These are phyloP conservation scores for Myiagra hebetior DNA, from an alignment of 2,113 vertebrate species.

Conservation along the genomic window DNA sequence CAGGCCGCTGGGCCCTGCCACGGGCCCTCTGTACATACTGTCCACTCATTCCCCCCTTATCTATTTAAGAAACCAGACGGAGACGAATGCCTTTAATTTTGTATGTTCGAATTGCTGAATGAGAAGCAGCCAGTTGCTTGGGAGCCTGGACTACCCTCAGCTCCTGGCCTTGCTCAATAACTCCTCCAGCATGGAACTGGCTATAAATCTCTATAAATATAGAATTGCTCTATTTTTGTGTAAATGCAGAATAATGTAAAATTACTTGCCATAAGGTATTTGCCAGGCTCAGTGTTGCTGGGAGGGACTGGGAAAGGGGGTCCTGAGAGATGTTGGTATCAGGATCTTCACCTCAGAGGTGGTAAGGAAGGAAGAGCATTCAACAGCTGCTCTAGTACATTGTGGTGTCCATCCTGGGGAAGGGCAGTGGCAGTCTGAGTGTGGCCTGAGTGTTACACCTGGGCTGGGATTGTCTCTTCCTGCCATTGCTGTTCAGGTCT, in stretches of 20 bases:
- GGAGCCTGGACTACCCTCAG: conserved; percentile 25
- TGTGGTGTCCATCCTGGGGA: not conserved
- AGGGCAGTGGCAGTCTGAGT: not conserved
- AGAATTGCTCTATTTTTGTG: conserved; percentile 79
- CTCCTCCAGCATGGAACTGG: conserved; percentile 55
- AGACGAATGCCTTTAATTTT: conserved; percentile 65
- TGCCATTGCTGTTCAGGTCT: not conserved
- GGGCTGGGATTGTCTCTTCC: not conserved
- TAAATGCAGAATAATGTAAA: conserved; percentile 71
- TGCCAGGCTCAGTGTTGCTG: conserved; percentile 18
- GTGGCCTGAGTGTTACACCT: not conserved
- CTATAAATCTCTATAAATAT: conserved; percentile 71
- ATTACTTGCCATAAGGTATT: conserved; percentile 64
- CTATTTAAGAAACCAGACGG: conserved; percentile 68
- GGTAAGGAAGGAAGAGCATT: not conserved
- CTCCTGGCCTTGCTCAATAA: conserved; percentile 57
- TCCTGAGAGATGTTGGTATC: not conserved
- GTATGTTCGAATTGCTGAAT: conserved; percentile 47
- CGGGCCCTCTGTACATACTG: conserved; percentile 51
- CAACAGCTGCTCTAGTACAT: not conserved
- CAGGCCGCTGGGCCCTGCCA: not conserved
- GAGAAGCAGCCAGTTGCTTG: conserved; percentile 16
- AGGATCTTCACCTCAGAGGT: not conserved
- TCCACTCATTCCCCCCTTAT: not conserved
- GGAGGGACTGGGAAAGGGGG: not conserved